These are phyloP conservation scores for Edolisoma coerulescens DNA, from an alignment of 2,113 vertebrate genomes.

Conservation along the genomic window DNA sequence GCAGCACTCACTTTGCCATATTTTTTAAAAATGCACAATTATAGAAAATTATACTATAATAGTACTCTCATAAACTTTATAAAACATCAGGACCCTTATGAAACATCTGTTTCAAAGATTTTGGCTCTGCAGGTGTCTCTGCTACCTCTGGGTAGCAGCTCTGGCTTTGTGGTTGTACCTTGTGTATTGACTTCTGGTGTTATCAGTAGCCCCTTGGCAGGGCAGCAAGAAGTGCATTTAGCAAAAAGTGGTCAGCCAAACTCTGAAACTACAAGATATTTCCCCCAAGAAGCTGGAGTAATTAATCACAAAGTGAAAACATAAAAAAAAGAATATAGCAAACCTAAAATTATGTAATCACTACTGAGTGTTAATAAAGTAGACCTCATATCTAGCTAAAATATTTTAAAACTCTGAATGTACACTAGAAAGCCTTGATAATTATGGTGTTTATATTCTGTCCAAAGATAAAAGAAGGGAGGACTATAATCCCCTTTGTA, in stretches of 20 bases:
- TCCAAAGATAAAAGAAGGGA: not conserved
- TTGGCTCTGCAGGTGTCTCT: not conserved
- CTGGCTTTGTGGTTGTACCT: not conserved
- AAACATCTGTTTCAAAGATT: not conserved
- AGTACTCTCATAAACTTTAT: not conserved
- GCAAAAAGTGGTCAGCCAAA: not conserved
- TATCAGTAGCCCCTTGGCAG: not conserved
- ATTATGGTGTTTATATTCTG: not conserved
- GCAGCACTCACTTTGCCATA: not conserved
- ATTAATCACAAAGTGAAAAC: not conserved
- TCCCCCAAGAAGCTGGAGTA: fast-evolving
- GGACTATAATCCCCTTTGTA: not conserved
- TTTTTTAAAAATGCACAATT: not conserved
- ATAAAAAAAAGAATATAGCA: not conserved
- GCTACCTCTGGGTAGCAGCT: not conserved
- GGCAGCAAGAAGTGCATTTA: not conserved
- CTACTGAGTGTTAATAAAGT: not conserved
- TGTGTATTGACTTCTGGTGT: not conserved
- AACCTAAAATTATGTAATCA: not conserved
- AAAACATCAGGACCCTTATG: not conserved
- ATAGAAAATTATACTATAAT: not conserved
- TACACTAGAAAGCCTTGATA: not conserved
- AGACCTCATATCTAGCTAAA: not conserved
- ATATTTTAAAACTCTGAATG: not conserved
- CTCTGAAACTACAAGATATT: not conserved